Conservation (phyloP, 1,140 invertebrate species). For the Temnothorax longispinosus region DNA sequence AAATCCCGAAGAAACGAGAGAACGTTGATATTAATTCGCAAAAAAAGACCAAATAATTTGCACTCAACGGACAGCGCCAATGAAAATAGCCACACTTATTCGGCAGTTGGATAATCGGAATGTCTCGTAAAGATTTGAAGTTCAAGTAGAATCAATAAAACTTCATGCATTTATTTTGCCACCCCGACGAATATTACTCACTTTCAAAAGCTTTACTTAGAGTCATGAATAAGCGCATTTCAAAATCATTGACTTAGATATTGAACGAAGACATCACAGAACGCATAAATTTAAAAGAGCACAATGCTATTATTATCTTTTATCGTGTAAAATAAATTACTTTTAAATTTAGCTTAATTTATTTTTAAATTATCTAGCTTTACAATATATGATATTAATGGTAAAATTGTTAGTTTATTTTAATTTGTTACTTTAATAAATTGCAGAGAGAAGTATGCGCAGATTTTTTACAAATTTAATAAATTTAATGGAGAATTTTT, state of each 20-base stretch:
- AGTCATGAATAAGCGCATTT: not conserved
- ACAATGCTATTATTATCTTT: not conserved
- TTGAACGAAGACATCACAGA: not conserved
- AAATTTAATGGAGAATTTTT: not conserved
- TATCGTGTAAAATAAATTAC: not conserved
- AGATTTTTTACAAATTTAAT: not conserved
- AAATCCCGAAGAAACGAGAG: not conserved
- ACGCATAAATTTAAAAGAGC: not conserved
- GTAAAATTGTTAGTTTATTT: not conserved
- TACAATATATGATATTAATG: not conserved
- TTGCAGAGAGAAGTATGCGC: not conserved
- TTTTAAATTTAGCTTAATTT: not conserved
- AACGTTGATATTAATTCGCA: not conserved
- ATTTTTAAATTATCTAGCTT: not conserved
- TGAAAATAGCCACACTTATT: not conserved
- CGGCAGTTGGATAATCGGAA: not conserved
- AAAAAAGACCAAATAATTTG: not conserved
- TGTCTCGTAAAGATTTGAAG: slow-evolving; percentile 2
- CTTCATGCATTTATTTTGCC: not conserved
- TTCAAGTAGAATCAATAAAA: not conserved
- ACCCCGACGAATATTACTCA: not conserved
- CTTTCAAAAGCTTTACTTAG: not conserved
- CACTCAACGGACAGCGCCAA: not conserved
- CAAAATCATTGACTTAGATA: not conserved
- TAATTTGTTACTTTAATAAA: not conserved